Percentiles rank a stretch among this genome's conserved stretches.
Evolutionary conservation across 35 echinoderm and acorn worm species (phyloP).

Genomic region (Acanthaster planci): DNA sequence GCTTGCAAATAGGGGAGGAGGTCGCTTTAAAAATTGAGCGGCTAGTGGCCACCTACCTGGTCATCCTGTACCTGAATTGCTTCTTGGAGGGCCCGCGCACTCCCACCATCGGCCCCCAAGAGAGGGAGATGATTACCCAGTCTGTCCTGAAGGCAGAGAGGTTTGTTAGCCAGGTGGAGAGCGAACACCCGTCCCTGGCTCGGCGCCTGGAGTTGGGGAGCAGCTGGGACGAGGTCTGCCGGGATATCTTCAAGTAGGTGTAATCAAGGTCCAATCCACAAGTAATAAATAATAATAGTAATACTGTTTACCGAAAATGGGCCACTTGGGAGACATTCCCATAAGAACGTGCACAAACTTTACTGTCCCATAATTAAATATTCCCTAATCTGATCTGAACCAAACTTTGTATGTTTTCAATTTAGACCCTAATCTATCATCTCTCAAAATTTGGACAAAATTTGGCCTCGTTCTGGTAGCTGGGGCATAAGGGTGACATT

Average conservation of each 20-base stretch:
- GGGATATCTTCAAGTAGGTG: not conserved
- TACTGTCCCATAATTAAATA: no score
- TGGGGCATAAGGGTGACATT: no score
- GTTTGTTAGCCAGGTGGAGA: not conserved
- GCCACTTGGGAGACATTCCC: no score
- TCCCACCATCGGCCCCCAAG: not conserved
- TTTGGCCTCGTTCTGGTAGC: no score
- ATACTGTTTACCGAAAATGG: no score
- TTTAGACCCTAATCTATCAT: no score
- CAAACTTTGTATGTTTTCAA: no score
- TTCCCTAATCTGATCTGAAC: no score
- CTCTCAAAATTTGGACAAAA: no score
- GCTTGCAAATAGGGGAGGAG: not conserved
- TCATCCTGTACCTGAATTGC: not conserved
- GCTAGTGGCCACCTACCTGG: not conserved
- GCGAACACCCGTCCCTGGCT: not conserved
- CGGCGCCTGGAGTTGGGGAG: not conserved
- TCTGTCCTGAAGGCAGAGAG: conserved; percentile 1
- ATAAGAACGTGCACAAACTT: no score
- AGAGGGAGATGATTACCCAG: not conserved
- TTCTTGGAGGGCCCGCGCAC: not conserved
- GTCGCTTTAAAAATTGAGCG: not conserved
- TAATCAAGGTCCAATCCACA: no score
- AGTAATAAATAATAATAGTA: no score
- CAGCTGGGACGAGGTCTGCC: not conserved